These are phyloP conservation scores for Cephus rjabovi DNA, from an alignment of 2,888 invertebrate species.

Conservation along the genomic window DNA sequence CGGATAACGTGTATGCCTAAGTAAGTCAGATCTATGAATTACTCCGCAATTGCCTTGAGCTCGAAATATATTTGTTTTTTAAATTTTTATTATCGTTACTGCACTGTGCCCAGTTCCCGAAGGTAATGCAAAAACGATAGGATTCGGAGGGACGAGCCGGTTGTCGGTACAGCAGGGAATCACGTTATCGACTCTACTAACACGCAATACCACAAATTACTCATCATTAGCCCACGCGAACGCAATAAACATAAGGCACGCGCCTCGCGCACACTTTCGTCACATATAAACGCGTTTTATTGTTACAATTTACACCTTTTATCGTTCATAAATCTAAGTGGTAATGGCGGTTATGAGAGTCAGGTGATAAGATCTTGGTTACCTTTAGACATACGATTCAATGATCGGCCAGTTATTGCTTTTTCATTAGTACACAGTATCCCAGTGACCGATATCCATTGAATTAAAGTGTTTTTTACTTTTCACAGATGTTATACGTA, in stretches of 20 bases:
- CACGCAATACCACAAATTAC: conserved; percentile 35
- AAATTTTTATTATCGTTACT: neutral
- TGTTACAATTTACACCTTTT: conserved; percentile 57
- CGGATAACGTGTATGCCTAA: neutral
- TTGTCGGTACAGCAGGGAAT: conserved; percentile 27
- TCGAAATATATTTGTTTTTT: neutral
- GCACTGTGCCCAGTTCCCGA: neutral
- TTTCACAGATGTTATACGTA: neutral
- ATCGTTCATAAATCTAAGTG: conserved; percentile 55
- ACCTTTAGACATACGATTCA: conserved; percentile 34
- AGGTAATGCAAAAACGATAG: neutral
- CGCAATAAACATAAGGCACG: conserved; percentile 42
- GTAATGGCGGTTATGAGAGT: conserved; percentile 46
- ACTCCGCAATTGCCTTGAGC: neutral
- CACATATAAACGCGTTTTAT: conserved; percentile 51
- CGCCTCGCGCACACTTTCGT: conserved; percentile 37
- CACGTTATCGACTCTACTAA: conserved; percentile 27
- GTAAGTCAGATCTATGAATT: neutral
- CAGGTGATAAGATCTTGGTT: conserved; percentile 44
- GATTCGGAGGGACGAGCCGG: neutral
- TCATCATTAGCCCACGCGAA: conserved; percentile 32
- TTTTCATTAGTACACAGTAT: neutral
- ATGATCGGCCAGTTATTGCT: conserved; percentile 10
- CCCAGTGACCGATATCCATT: neutral
- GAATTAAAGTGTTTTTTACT: neutral